phyloP scores from a whole-genome alignment of 2,888 invertebrate genomes.

The Phaonia tiefii region DNA sequence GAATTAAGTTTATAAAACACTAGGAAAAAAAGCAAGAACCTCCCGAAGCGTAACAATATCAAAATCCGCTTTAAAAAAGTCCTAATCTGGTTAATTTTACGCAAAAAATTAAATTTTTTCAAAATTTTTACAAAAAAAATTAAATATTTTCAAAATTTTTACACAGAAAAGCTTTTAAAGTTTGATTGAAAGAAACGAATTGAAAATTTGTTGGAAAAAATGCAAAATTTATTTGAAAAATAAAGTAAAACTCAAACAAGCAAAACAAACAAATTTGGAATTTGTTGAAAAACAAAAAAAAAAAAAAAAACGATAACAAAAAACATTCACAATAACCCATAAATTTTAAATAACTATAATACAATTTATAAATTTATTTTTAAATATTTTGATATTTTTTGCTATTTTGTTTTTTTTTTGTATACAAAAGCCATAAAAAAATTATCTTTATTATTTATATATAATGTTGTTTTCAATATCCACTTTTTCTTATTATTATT shows the following conservation, averaged over 20 bases:
- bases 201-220: slow-evolving; percentile 57
- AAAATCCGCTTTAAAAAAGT: slow-evolving; percentile 22
- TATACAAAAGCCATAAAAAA: slow-evolving; percentile 67
- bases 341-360: too few relatives aligned
- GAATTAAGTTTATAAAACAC: slow-evolving; percentile 42
- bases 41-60: slow-evolving; percentile 10
- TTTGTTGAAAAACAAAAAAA: slow-evolving; percentile 48
- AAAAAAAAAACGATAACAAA: slow-evolving; percentile 7
- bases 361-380: too few relatives aligned
- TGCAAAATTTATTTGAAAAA: slow-evolving; percentile 27
- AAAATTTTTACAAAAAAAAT: slow-evolving; percentile 7
- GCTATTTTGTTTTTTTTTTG: slow-evolving; percentile 39
- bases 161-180: slow-evolving; percentile 17
- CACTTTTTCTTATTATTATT: too few relatives aligned
- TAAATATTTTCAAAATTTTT: slow-evolving; percentile 20
- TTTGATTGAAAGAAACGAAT: slow-evolving; percentile 47
- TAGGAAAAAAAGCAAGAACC: slow-evolving; percentile 17
- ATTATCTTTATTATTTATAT: too few relatives aligned
- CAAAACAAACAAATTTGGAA: slow-evolving; percentile 52
- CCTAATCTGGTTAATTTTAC: not conserved
- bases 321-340: slow-evolving; percentile 1
- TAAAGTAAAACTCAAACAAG: slow-evolving; percentile 6
- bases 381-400: slow-evolving; percentile 26
- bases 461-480: slow-evolving; percentile 30
- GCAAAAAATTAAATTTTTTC: slow-evolving; percentile 14